A percentile compares a stretch with the other conserved stretches of the same genome.
phyloP scores from a whole-genome alignment of 2,113 vertebrate genomes.

The Lampris megalopsis region DNA sequence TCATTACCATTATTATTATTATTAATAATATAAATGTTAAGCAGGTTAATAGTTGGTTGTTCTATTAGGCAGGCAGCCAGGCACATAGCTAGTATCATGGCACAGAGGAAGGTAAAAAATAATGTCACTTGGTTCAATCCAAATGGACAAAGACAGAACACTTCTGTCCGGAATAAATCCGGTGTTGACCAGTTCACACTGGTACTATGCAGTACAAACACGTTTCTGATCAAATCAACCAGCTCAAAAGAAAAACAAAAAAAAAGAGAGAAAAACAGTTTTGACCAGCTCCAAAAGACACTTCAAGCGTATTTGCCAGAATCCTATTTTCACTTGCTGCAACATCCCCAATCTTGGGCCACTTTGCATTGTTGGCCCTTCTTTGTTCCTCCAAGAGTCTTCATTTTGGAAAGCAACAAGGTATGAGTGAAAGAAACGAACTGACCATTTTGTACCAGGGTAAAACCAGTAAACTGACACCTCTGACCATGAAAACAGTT shows the following conservation, averaged over 20 bases:
- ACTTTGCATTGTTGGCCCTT: slow-evolving; percentile 21
- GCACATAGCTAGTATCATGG: slow-evolving; percentile 81
- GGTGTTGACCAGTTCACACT: slow-evolving; percentile 53
- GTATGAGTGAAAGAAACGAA: slow-evolving; percentile 24
- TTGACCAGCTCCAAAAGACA: background rate
- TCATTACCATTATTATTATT: slow-evolving; percentile 75
- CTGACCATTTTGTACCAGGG: slow-evolving; percentile 43
- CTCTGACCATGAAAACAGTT: slow-evolving; percentile 27
- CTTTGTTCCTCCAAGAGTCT: slow-evolving; percentile 45
- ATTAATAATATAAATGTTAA: slow-evolving; percentile 81
- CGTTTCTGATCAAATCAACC: slow-evolving; percentile 18
- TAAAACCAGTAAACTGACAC: slow-evolving; percentile 12
- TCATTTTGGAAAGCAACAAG: slow-evolving; percentile 42
- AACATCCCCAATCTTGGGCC: background rate
- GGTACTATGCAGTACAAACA: slow-evolving; percentile 51
- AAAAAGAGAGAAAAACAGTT: background rate
- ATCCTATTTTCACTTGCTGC: background rate
- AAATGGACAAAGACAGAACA: slow-evolving; percentile 63
- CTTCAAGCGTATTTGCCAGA: background rate
- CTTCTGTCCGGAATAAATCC: slow-evolving; percentile 54
- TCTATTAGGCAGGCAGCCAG: slow-evolving; percentile 79
- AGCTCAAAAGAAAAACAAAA: background rate
- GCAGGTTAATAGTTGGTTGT: slow-evolving; percentile 79
- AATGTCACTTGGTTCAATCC: slow-evolving; percentile 74
- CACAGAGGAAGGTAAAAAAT: slow-evolving; percentile 79